phyloP scores from a whole-genome alignment of 2,113 vertebrate genomes.

The Isurus oxyrinchus region DNA sequence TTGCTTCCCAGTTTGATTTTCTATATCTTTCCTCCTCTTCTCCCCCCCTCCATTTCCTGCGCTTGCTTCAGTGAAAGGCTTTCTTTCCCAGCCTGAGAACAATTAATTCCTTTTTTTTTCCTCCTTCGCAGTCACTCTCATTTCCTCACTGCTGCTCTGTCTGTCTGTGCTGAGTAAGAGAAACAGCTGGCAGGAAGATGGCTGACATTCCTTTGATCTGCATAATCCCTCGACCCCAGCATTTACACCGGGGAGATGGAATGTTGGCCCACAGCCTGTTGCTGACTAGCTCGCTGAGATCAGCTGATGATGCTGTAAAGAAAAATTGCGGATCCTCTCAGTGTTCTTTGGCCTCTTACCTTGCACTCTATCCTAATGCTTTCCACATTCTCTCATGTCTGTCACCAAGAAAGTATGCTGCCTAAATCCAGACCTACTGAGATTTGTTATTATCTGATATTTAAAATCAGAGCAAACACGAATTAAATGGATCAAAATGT shows the following conservation, averaged over 20 bases:
- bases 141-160: slow-evolving; percentile 40
- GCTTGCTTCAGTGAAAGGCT: not conserved
- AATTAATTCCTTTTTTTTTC: slow-evolving; percentile 43
- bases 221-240: slow-evolving; percentile 12
- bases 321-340: not conserved
- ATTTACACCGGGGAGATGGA: slow-evolving; percentile 25
- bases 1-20: slow-evolving; percentile 1
- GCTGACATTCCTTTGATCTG: slow-evolving; percentile 37
- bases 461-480: not conserved
- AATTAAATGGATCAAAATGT: not conserved
- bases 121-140: not conserved
- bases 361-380: not conserved
- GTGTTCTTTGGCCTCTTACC: not conserved
- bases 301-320: slow-evolving; percentile 32
- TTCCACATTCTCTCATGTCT: slow-evolving; percentile 1
- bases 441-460: not conserved
- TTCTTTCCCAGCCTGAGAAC: slow-evolving; percentile 43
- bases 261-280: not conserved
- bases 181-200: slow-evolving; percentile 38
- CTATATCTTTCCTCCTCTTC: not conserved
- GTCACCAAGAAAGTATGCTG: not conserved
- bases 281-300: slow-evolving; percentile 21
- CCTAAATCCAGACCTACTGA: not conserved
- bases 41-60: not conserved
- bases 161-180: not conserved